A percentile compares a stretch with the other conserved stretches of the same genome.
Evolutionary conservation across 2,113 vertebrate species (phyloP).

Genomic region (Ceyx margarethae): DNA sequence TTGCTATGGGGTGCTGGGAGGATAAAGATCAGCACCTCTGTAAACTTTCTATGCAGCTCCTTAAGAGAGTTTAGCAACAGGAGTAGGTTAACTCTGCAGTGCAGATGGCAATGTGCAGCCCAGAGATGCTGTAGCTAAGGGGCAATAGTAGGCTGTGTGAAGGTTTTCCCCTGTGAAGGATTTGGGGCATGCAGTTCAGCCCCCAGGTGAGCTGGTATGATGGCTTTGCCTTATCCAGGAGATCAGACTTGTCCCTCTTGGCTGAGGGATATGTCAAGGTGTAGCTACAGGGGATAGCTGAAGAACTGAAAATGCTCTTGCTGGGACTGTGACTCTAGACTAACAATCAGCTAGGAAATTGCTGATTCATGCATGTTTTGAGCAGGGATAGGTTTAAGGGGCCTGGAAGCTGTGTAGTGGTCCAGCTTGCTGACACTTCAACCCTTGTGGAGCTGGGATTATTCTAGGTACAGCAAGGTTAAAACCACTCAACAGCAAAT

Average conservation of each 20-base stretch:
- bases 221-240: not conserved
- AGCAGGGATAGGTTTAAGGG: not conserved
- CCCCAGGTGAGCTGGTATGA: not conserved
- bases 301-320: not conserved
- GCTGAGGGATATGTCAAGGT: not conserved
- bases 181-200: not conserved
- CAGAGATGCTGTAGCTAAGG: not conserved
- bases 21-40: not conserved
- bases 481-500: not conserved
- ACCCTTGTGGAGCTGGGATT: not conserved
- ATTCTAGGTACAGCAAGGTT: not conserved
- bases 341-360: not conserved
- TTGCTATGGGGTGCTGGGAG: not conserved
- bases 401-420: not conserved
- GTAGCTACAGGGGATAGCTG: not conserved
- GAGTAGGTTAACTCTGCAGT: not conserved
- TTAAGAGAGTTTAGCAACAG: not conserved
- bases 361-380: not conserved
- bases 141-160: not conserved
- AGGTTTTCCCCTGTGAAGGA: not conserved
- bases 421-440: not conserved
- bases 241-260: not conserved
- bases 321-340: slow-evolving; percentile 28
- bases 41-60: not conserved
- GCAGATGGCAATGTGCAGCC: not conserved